Evolutionary conservation across 2,888 invertebrate genomes (phyloP), one percentile per base, ranked within the genome.

Genomic region (Idaea aversata): DNA sequence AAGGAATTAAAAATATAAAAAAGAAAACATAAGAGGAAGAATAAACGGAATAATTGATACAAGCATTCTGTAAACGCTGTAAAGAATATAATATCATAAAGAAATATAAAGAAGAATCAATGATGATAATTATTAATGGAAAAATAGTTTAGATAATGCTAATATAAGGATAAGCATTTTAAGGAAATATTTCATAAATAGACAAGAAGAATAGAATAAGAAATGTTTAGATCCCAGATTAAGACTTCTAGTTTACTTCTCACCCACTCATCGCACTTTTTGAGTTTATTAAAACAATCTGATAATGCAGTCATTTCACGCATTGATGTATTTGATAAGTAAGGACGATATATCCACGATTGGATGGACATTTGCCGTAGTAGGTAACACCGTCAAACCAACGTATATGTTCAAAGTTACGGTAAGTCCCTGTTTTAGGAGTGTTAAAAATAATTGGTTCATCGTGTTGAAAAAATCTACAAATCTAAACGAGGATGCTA

Each of bases 351-450:
- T 78, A 87, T 88, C 87, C 86, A 89, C 79, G 87, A 87, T 67
- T 65, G 87, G 88, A 88, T 77, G 68, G 72, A 62, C 34, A 60
- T 36, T 63, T 70, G 69, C 68, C 75, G 63, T 73, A 79, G 81
- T 86, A 89, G 90, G 89, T 90, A 88, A 71, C 77, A 70, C 77
- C 88, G 72, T 72, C 82, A 86, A 80, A 82, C 76, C 88, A 80
- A 75, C 88, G 78, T 82, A 73, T 81, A 74, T 74, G 69, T 73
- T 77, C 76, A 83, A 78, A 79, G 78, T 79, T 77, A 90, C 77
- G 91, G 91, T 91, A 91, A 91, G 91, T 91, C 80, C 83, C 62
- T 84, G 81, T 82, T 82, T 83, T 77, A 85, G 91, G 91, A 88
- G 91, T 90, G 91, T 81, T 83, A 85, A 85, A 85, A 79, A 64